Evolutionary conservation across 2,888 invertebrate species (phyloP), one percentile per base, ranked within the genome.

Genomic region (Heliconius cydno): DNA sequence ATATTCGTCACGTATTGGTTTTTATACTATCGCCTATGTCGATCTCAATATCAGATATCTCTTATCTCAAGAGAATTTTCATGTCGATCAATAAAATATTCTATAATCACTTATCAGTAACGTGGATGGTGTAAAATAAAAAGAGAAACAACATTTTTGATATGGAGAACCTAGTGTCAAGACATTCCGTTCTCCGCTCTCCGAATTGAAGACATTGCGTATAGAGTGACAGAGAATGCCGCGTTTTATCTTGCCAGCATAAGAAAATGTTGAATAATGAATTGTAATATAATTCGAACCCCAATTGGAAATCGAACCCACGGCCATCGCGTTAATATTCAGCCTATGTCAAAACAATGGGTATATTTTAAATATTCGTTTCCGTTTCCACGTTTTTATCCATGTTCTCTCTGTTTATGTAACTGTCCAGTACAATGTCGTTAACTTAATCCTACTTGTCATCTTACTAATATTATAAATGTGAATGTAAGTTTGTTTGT

Each of bases 1-100:
- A n/a, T 60, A n/a, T 60, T n/a, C n/a, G 60, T n/a, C 60, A 60
- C 60, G 60, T n/a, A 60, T 60, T n/a, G n/a, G 60, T 73, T 9
- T 73, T 60, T 19, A 34, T n/a, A 34, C 30, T 34, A 73, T 73
- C 38, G 3, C 38, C 38, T 60, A 60, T 38, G 60, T 60, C 73
- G 34, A 60, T 73, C 60, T 73, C 60, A 1, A 34, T 9, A 73
- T 60, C 60, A 60, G 73, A 73, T 60, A 60, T 38, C 15, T 13
- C 3, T 60, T 57, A 73, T 73, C 60, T n/a, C 10, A n/a, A 73
- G 38, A 60, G 73, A 73, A 73, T 73, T 73, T 38, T 73, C 60
- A 25, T 60, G 38, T 60, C 60, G 60, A 73, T 73, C 60, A 73
- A 73, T 60, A 73, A 60, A 60, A n/a, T 41, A 75, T 6, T 41